Evolutionary conservation across 2,888 invertebrate species (phyloP), one percentile per base, ranked within the genome.

Genomic region (Pyrrhosoma nymphula): DNA sequence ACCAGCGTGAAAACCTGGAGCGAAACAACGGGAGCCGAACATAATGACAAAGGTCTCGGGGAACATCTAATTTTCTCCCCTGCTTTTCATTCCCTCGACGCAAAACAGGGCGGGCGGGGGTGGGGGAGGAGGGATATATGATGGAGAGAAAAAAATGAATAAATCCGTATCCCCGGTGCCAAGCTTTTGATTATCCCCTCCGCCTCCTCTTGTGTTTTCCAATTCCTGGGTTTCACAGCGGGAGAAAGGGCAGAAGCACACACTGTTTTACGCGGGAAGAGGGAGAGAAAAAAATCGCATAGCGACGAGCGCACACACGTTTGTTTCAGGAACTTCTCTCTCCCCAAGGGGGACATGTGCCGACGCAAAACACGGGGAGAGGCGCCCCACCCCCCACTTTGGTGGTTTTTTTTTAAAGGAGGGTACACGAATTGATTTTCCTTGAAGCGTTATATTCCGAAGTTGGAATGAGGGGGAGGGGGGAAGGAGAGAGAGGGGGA

Each of bases 351-450:
- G 35, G 82, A 82, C 82, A 82, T 82, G 82, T 69, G n/a, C 69
- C 69, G 69, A 69, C 69, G 69, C 69, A n/a, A 60, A 69, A 69
- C 60, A 60, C 60, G 60, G 20, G 60, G 16, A 20, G 1, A 60
- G 60, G 6, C 10, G 60, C 60, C 60, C 10, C 60, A 14, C 60
- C 60, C 60, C 8, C 60, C 60, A 12, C 6, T 60, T 60, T 60
- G 26, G 82, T 82, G 30, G 23, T 20, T 35, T 23, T 82, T 82
- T 26, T 14, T 18, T 26, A 4, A 26, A 82, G 82, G 69, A 60
- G 63, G 93, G 63, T 69, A 93, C 39, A 93, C 63, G 63, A 69
- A 93, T 93, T 93, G 93, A 93, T 93, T 93, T 93, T 93, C 93
- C 69, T 26, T 47, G 63, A 93, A 93, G 63, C 60, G 63, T 60